These are phyloP conservation scores for Acestrorhynchus altus DNA, from an alignment of 2,797 vertebrate species.

Conservation along the genomic window DNA sequence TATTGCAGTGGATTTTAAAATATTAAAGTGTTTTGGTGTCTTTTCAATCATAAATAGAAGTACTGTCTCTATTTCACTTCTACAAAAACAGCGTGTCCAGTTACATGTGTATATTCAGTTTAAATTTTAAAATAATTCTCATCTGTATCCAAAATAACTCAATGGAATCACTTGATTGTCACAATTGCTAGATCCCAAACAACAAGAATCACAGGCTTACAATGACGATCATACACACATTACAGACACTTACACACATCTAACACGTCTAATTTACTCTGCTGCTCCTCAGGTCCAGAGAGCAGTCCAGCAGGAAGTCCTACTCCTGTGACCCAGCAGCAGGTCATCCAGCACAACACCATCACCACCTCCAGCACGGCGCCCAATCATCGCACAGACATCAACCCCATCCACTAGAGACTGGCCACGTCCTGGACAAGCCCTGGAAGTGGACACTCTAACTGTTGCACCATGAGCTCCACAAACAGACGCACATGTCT, in stretches of 20 bases:
- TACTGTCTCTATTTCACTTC: too few relatives aligned
- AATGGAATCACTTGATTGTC: too few relatives aligned
- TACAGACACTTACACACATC: background rate
- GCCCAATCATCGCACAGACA: slow-evolving; percentile 96
- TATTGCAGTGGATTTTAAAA: too few relatives aligned
- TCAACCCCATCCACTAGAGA: slow-evolving; percentile 96
- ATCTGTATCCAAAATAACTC: too few relatives aligned
- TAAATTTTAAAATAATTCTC: too few relatives aligned
- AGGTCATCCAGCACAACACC: slow-evolving; percentile 99
- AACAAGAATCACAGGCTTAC: too few relatives aligned
- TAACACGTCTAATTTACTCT: slow-evolving; percentile 10
- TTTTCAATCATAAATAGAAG: too few relatives aligned
- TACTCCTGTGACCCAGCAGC: slow-evolving; percentile 90
- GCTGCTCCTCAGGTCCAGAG: slow-evolving; percentile 90
- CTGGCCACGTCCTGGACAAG: slow-evolving; percentile 12
- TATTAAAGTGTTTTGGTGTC: too few relatives aligned
- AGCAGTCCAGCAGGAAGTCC: slow-evolving; percentile 95
- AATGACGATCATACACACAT: too few relatives aligned
- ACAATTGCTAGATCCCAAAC: too few relatives aligned
- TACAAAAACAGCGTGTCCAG: too few relatives aligned
- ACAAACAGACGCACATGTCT: slow-evolving; percentile 42
- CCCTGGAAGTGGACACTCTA: slow-evolving; percentile 52
- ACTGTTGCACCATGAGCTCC: slow-evolving; percentile 42
- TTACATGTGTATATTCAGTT: too few relatives aligned
- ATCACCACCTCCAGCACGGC: slow-evolving; percentile 94